Evolutionary conservation across 1,140 invertebrate genomes (phyloP).

Genomic region (Hycleus phaleratus): DNA sequence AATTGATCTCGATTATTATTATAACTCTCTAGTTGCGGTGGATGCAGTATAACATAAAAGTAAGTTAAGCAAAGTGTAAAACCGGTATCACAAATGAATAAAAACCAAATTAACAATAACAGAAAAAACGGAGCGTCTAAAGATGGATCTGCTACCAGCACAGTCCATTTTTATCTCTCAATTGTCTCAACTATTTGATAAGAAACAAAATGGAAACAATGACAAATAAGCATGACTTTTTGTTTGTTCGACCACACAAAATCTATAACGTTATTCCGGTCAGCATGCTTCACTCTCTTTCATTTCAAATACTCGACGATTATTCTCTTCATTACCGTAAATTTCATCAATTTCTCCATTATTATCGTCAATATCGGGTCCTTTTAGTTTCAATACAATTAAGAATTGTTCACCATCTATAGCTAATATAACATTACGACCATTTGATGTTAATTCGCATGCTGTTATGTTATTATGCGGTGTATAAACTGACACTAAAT

Average conservation of each 20-base stretch:
- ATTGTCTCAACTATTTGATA: no score
- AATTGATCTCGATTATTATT: no score
- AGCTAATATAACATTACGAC: constrained; percentile 62
- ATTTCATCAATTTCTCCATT: constrained; percentile 15
- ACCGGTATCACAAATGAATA: constrained; percentile 3
- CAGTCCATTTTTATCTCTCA: constrained; percentile 8
- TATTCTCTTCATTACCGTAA: constrained; percentile 45
- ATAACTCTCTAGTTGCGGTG: no score
- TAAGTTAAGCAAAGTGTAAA: constrained; percentile 2
- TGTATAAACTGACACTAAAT: constrained; percentile 69
- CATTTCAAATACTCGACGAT: constrained; percentile 46
- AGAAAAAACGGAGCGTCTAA: neutral
- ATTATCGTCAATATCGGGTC: constrained; percentile 40
- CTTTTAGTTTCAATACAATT: constrained; percentile 55
- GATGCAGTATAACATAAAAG: neutral
- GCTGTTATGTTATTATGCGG: constrained; percentile 64
- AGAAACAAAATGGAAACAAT: no score
- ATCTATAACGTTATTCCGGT: constrained; percentile 19
- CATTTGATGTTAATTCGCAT: constrained; percentile 66
- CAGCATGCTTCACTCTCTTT: constrained; percentile 42
- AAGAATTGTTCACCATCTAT: constrained; percentile 53
- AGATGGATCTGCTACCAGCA: constrained; percentile 21
- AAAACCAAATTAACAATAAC: neutral
- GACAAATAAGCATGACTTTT: no score
- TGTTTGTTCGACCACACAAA: neutral